A percentile compares a stretch with the other conserved stretches of the same genome.
Conservation (phyloP, 1,140 invertebrate genomes). For the Choristoneura fumiferana region DNA sequence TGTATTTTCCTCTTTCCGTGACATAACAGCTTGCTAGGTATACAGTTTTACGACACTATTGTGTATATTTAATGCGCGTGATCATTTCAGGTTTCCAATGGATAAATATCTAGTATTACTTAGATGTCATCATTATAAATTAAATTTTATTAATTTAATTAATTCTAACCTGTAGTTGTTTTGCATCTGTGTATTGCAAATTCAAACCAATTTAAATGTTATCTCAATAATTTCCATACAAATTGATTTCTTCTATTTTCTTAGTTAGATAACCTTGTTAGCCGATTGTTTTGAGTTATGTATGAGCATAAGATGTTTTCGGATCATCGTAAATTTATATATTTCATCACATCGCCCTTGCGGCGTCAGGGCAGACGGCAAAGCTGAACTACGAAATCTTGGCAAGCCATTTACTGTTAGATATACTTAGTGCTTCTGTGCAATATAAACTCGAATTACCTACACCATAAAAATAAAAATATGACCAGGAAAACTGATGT, state of each 20-base stretch:
- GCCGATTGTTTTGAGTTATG: no score
- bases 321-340: no score
- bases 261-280: not conserved
- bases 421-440: no score
- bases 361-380: no score
- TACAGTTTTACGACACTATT: no score
- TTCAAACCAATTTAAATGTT: not conserved
- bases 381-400: no score
- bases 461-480: no score
- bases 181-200: slow-evolving; percentile 6
- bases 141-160: not conserved
- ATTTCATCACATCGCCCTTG: no score
- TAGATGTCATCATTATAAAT: not conserved
- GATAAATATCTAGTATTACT: not conserved
- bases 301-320: no score
- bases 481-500: no score
- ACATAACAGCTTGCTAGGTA: slow-evolving; percentile 5
- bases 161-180: not conserved
- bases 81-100: not conserved
- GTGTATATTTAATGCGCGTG: not conserved
- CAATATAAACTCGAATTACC: no score
- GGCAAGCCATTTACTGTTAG: no score
- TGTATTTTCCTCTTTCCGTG: not conserved
- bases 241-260: not conserved
- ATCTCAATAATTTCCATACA: not conserved